phyloP scores from a whole-genome alignment of 1,140 invertebrate genomes.

The Onthophagus taurus region DNA sequence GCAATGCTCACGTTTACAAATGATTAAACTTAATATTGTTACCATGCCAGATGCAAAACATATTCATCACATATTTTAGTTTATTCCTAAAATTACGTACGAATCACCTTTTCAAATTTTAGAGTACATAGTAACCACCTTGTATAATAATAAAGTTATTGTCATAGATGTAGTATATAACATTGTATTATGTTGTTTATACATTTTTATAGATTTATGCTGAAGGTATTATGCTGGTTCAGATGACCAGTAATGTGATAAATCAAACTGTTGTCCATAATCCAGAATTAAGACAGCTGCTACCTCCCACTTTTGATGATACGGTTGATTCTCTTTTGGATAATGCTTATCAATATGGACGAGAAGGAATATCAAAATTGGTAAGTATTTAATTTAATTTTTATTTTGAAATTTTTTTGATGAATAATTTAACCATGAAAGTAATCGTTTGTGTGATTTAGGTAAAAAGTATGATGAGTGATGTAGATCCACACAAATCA shows the following conservation, averaged over 20 bases:
- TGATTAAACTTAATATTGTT: no score
- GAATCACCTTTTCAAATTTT: no score
- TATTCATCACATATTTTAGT: no score
- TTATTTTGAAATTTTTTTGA: not conserved
- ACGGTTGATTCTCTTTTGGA: constrained; percentile 79
- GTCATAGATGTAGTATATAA: not conserved
- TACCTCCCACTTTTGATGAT: constrained; percentile 67
- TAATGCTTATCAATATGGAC: constrained; percentile 85
- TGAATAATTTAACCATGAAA: not conserved
- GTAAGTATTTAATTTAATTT: constrained; percentile 41
- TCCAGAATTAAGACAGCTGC: constrained; percentile 66
- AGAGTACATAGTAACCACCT: no score
- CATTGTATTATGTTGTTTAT: constrained; percentile 12
- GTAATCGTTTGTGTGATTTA: constrained; percentile 28
- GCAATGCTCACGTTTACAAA: no score
- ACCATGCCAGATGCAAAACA: no score
- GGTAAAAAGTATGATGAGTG: constrained; percentile 68
- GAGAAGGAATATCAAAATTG: constrained; percentile 72
- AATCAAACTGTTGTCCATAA: constrained; percentile 84
- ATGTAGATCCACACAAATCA: constrained; percentile 72
- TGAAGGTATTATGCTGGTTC: constrained; percentile 87
- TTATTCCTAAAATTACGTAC: no score
- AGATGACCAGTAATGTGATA: constrained; percentile 78
- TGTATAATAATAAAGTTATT: no score
- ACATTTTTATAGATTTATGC: constrained; percentile 78